A percentile compares a stretch with the other conserved stretches of the same genome.
These are phyloP conservation scores for Panzeria rudis DNA, from an alignment of 2,888 invertebrate species.

Conservation along the genomic window DNA sequence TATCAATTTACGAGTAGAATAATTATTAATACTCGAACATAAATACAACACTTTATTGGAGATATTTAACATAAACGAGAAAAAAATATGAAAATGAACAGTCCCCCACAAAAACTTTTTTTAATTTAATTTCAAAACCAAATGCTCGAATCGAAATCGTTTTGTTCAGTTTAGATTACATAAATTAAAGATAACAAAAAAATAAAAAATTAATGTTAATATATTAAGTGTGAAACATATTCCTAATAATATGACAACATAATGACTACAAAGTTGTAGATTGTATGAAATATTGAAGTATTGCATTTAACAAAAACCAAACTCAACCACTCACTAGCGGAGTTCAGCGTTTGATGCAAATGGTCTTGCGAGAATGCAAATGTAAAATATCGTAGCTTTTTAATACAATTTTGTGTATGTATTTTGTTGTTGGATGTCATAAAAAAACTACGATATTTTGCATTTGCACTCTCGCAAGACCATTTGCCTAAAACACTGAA, in stretches of 20 bases:
- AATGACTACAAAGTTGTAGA: conserved; percentile 10
- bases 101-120: neutral
- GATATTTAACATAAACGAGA: neutral
- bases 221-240: conserved; percentile 35
- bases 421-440: no score
- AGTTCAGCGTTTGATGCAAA: no score
- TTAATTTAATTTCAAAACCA: conserved; percentile 10
- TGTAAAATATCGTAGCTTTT: no score
- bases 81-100: neutral
- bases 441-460: no score
- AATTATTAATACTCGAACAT: conserved; percentile 6
- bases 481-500: no score
- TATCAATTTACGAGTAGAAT: conserved; percentile 14
- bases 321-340: no score
- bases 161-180: conserved; percentile 2
- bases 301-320: neutral
- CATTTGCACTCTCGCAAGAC: no score
- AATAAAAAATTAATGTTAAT: neutral
- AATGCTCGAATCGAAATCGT: conserved; percentile 13
- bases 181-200: conserved; percentile 1
- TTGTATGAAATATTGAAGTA: conserved; percentile 11
- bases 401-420: no score
- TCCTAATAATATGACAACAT: conserved; percentile 24
- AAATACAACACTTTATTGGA: conserved; percentile 13
- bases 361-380: no score